A percentile compares a stretch with the other conserved stretches of the same genome.
These are phyloP conservation scores for Cantharis flavilabris DNA, from an alignment of 2,888 invertebrate species.

Conservation along the genomic window DNA sequence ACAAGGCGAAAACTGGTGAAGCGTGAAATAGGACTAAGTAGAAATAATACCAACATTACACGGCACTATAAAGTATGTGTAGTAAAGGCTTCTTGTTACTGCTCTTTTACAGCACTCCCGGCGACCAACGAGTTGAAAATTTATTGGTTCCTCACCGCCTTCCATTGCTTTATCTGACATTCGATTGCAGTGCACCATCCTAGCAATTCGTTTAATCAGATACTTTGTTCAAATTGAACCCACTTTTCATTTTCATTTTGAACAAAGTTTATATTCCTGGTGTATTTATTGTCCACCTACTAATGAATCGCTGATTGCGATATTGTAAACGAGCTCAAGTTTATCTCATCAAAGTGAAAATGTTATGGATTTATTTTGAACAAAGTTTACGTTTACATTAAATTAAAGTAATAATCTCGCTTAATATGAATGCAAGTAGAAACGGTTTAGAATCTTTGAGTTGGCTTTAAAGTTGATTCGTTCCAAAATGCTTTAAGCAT, in stretches of 20 bases:
- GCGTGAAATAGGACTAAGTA: conserved; percentile 42
- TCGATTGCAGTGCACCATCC: conserved; percentile 17
- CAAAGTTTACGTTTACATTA: not conserved
- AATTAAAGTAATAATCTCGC: not conserved
- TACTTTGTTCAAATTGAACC: conserved; percentile 20
- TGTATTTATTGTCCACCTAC: not conserved
- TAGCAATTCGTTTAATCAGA: conserved; percentile 34
- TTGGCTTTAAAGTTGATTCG: conserved; percentile 5
- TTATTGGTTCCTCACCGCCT: conserved; percentile 34
- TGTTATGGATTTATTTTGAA: not conserved
- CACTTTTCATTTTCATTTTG: conserved; percentile 30
- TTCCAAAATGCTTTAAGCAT: conserved; percentile 5
- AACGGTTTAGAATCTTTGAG: conserved; percentile 2
- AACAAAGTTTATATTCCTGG: not conserved
- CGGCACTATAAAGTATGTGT: conserved; percentile 37
- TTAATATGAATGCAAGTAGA: not conserved
- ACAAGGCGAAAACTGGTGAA: conserved; percentile 30
- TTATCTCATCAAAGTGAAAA: not conserved
- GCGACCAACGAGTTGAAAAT: conserved; percentile 34
- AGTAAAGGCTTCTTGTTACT: conserved; percentile 35
- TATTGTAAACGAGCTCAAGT: not conserved
- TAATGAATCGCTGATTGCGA: not conserved
- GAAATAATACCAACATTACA: conserved; percentile 40
- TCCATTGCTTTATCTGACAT: conserved; percentile 34
- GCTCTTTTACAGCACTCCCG: conserved; percentile 35